Evolutionary conservation across 92 coral and sea anemone genomes (phyloP).

Genomic region (Diadumene lineata): DNA sequence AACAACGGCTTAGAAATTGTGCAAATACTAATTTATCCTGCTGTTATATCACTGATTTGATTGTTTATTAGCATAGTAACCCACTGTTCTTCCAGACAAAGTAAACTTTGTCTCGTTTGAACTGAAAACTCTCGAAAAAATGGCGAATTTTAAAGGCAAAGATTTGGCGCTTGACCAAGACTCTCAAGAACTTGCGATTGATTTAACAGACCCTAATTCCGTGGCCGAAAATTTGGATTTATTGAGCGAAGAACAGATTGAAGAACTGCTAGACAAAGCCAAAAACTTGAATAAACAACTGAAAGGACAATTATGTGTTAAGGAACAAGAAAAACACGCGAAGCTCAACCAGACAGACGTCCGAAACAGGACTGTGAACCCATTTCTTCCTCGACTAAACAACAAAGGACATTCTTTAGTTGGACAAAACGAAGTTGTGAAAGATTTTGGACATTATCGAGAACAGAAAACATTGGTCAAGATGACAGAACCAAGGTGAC

Average conservation of each 20-base stretch:
- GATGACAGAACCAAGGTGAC: not conserved
- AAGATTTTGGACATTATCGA: not conserved
- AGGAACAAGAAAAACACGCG: constrained; percentile 16
- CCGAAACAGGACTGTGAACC: constrained; percentile 7
- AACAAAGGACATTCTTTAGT: constrained; percentile 24
- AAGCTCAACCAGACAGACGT: not conserved
- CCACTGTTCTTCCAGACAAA: not conserved
- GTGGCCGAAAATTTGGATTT: constrained; percentile 58
- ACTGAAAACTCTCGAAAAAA: not conserved
- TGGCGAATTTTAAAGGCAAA: constrained; percentile 4
- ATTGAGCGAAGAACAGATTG: constrained; percentile 77
- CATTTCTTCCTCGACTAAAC: constrained; percentile 30
- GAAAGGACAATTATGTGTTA: constrained; percentile 30
- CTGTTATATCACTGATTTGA: constrained; percentile 26
- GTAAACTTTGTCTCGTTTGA: not conserved
- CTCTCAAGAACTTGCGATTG: constrained; percentile 21
- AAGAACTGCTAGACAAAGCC: constrained; percentile 70
- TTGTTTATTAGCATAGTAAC: constrained; percentile 22
- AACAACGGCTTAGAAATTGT: constrained; percentile 32
- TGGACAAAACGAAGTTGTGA: constrained; percentile 18
- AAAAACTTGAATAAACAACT: constrained; percentile 69
- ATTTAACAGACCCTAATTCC: constrained; percentile 37
- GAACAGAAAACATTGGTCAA: constrained; percentile 3
- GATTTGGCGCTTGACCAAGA: not conserved
- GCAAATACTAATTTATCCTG: constrained; percentile 37